phyloP scores from a whole-genome alignment of 2,797 vertebrate genomes.

The Novumbra hubbsi region DNA sequence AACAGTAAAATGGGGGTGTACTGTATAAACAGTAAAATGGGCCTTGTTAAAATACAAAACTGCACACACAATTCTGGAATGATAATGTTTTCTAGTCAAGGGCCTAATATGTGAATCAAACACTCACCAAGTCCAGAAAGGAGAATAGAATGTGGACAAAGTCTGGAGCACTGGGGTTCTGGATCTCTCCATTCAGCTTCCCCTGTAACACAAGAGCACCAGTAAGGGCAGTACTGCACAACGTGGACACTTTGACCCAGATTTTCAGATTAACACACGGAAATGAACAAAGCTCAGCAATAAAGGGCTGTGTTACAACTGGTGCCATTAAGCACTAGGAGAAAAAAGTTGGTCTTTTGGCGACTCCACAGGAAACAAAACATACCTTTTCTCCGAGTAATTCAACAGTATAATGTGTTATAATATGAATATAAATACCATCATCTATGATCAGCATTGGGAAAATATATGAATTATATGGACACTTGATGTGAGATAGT shows the following conservation, averaged over 20 bases:
- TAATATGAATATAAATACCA: background rate
- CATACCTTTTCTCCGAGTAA: background rate
- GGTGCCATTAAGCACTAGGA: background rate
- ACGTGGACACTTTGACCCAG: background rate
- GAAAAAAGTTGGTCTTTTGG: background rate
- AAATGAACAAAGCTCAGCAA: background rate
- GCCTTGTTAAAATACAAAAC: no score
- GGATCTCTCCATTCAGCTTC: slow-evolving; percentile 60
- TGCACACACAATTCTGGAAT: no score
- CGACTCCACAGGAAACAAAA: background rate
- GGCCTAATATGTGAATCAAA: background rate
- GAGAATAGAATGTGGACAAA: slow-evolving; percentile 74
- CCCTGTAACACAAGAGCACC: slow-evolving; percentile 55
- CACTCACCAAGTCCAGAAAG: slow-evolving; percentile 67
- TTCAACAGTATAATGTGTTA: background rate
- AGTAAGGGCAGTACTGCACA: background rate
- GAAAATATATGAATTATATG: no score
- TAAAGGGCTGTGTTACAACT: background rate
- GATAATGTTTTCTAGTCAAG: no score
- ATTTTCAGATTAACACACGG: slow-evolving; percentile 4
- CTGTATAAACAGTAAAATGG: no score
- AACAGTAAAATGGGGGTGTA: no score
- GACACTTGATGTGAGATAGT: background rate
- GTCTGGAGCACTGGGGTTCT: slow-evolving; percentile 53
- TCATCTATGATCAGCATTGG: no score